A percentile compares a stretch with the other conserved stretches of the same genome.
phyloP scores from a whole-genome alignment of 2,888 invertebrate species.

The Phragmatobia fuliginosa region DNA sequence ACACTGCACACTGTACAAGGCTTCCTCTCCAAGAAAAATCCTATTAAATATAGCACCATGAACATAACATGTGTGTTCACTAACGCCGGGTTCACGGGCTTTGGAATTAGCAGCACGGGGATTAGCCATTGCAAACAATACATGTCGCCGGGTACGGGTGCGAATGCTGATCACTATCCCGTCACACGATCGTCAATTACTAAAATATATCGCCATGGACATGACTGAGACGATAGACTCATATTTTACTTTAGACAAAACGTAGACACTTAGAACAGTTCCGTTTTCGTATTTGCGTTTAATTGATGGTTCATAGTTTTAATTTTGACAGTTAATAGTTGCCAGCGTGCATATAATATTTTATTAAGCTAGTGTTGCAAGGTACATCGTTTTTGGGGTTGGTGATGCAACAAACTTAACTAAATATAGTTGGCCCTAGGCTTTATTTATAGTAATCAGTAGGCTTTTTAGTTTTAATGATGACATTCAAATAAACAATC shows the following conservation, averaged over 20 bases:
- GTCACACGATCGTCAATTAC: constrained; percentile 50
- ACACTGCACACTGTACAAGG: constrained; percentile 99
- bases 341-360: background rate
- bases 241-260: constrained; percentile 53
- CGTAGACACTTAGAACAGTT: constrained; percentile 39
- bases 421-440: background rate
- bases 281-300: constrained; percentile 54
- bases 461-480: too few relatives aligned
- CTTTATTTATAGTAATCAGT: too few relatives aligned
- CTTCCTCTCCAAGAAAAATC: constrained; percentile 97
- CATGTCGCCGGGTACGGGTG: constrained; percentile 85
- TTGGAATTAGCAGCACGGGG: constrained; percentile 98
- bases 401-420: background rate
- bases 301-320: constrained; percentile 6
- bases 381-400: background rate
- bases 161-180: constrained; percentile 52
- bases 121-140: constrained; percentile 99
- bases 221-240: constrained; percentile 66
- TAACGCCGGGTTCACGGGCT: constrained; percentile 98
- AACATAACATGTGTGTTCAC: constrained; percentile 99
- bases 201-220: constrained; percentile 65
- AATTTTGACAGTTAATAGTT: constrained; percentile 43
- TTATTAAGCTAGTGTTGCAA: background rate
- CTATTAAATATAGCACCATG: constrained; percentile 97
- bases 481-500: too few relatives aligned